Conservation (phyloP, 30 jellyfish, hydroid and myxozoan species). For the Aurelia aurita complex sp. Pacific region DNA sequence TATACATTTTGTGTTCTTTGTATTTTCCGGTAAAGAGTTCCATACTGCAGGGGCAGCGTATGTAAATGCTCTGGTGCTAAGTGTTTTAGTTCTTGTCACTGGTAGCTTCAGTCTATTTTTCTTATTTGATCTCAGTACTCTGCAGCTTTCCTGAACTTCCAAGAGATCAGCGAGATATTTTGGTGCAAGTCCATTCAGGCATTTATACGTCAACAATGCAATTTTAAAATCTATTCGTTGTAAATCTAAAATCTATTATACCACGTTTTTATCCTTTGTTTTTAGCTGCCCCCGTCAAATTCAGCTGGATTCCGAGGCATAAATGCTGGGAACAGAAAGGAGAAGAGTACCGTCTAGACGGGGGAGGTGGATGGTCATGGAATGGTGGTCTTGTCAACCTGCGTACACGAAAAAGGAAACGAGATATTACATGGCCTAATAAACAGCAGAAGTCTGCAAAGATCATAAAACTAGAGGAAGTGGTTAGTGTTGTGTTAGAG, state of each 20-base stretch:
- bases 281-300: constrained; percentile 87
- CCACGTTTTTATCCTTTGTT: neutral
- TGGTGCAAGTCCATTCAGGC: too few relatives aligned
- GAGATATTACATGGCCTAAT: constrained; percentile 60
- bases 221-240: too few relatives aligned
- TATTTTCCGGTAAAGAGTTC: too few relatives aligned
- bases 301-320: constrained; percentile 95
- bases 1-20: too few relatives aligned
- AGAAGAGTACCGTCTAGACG: constrained; percentile 85
- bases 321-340: constrained; percentile 95
- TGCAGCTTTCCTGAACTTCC: too few relatives aligned
- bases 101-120: too few relatives aligned
- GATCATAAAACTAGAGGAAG: constrained; percentile 46
- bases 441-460: constrained; percentile 40
- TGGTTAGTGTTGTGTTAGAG: constrained; percentile 46
- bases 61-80: neutral
- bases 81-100: too few relatives aligned
- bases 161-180: too few relatives aligned
- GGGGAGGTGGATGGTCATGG: constrained; percentile 97
- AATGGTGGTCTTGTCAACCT: constrained; percentile 38
- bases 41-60: too few relatives aligned
- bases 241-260: too few relatives aligned
- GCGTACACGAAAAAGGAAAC: constrained; percentile 54
- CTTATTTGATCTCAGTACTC: too few relatives aligned
- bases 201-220: too few relatives aligned